Base-by-base conservation (phyloP, 2,797 vertebrate genomes). In the Parambassis ranga region DNA sequence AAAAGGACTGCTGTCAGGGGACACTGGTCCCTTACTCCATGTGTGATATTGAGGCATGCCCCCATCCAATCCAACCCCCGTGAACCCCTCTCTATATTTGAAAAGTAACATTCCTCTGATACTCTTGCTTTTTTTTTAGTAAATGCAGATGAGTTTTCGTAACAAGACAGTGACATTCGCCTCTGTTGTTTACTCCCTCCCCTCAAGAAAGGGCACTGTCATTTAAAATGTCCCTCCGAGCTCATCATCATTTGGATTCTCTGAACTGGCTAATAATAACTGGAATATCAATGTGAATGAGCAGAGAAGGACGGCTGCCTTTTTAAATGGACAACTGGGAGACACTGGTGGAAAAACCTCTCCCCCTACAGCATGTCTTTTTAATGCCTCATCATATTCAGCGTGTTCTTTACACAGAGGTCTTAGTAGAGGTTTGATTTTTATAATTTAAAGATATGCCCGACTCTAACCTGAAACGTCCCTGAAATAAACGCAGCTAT, bases 1-100 rank as follows among this genome's bases (percentile, higher is more conserved):
- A 28, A 81, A 71, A 82, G 75, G 72, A 80, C 81, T 69, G 71
- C 71, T 88, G 85, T 86, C 77, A 84, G 75, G 72, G 75, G 72
- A 79, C 61, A 48, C 39, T 60, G 75, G 68, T 75, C 61, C 76
- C 60, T 82, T 70, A n/a, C 81, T 82, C 50, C 75, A 71, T 52
- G 71, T 84, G 73, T 83, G 80, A 85, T 83, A 81, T 81, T 84
- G 82, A 87, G 51, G 56, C 71, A 82, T 70, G 77, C 16, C 13
- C 7, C 22, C 24, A 28, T 13, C 33, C 19, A 19, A 18, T 52
- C 33, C 64, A 48, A 15, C 41, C 63, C 32, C 32, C n/a, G n/a
- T n/a, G n/a, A n/a, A 16, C 14, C 11, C 19, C 18, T 15, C 6
- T 19, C 42, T 46, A 31, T 56, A 37, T 79, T 35, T 41, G 35